Base-by-base conservation (phyloP, 1,140 invertebrate species). In the Sitophilus oryzae region DNA sequence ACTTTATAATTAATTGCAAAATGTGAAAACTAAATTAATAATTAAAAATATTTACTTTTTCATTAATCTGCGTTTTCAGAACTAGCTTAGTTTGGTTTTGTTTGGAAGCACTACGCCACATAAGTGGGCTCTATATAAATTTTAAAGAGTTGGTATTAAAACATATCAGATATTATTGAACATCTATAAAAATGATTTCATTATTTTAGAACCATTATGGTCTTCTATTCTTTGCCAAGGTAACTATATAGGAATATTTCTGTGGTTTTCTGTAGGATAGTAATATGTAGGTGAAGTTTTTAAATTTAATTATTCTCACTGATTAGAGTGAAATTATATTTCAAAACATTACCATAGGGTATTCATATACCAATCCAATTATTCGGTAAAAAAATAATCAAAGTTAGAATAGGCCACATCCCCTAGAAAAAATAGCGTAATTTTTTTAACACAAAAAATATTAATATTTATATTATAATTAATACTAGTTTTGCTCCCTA, bases 401-500 rank as follows among this genome's bases (percentile, higher is more conserved):
- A 51, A 41, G 9, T 41, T 51, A 40, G 37, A 41, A 40, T 51
- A 51, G 48, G 48, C 22, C 48, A 51, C 48, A 51, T 51, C 48
- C 36, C 22, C 14, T 51, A 51, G 36, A 21, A 49, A 51, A 51
- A 38, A 51, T 19, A 38, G 2, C 19, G 34, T 5, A 19, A 10
- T 22, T 41, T 10, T 25, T 52, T 44, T 52, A 38, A 25, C 18
- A 43, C 41, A 42, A 21, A 42, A 42, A 18, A 9, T n/a, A n/a
- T n/a, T n/a, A n/a, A n/a, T n/a, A n/a, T n/a, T n/a, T n/a, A n/a
- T n/a, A n/a, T n/a, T n/a, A n/a, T n/a, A n/a, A n/a, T n/a, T n/a
- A n/a, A n/a, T n/a, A n/a, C n/a, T n/a, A n/a, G n/a, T n/a, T n/a
- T n/a, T n/a, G n/a, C n/a, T n/a, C n/a, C n/a, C n/a, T n/a, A n/a